Conservation (phyloP, 2,113 vertebrate species). For the Ochotona princeps region DNA sequence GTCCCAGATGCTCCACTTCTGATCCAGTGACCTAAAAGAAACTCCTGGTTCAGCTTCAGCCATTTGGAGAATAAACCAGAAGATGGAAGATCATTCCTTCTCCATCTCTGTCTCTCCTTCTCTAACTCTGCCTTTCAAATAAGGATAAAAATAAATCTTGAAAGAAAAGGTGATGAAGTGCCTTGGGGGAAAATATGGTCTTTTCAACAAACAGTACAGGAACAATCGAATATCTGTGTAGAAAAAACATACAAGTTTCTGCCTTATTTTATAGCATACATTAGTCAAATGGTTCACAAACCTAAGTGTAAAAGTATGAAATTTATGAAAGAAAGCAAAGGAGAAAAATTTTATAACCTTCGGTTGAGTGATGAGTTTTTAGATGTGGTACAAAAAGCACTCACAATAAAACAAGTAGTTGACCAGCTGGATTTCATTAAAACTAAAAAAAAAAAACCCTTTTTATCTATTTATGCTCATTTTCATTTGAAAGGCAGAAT, state of each 20-base stretch:
- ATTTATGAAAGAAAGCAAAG: not conserved
- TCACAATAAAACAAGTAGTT: not conserved
- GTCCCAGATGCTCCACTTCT: no score
- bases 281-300: not conserved
- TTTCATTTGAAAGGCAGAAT: no score
- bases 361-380: not conserved
- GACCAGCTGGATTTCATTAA: not conserved
- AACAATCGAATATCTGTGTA: not conserved
- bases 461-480: not conserved
- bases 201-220: no score
- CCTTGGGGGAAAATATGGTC: not conserved
- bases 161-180: not conserved
- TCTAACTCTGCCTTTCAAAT: no score
- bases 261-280: not conserved
- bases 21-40: no score
- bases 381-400: not conserved
- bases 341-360: not conserved
- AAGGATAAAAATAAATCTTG: no score
- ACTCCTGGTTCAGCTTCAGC: no score
- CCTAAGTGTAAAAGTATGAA: not conserved
- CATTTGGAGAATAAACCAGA: no score
- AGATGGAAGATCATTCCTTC: no score
- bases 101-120: no score
- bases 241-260: not conserved
- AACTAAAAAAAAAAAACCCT: not conserved